Percentiles rank a stretch among this genome's conserved stretches.
phyloP scores from a whole-genome alignment of 2,797 vertebrate genomes.

The Notoglanidium macrostoma region DNA sequence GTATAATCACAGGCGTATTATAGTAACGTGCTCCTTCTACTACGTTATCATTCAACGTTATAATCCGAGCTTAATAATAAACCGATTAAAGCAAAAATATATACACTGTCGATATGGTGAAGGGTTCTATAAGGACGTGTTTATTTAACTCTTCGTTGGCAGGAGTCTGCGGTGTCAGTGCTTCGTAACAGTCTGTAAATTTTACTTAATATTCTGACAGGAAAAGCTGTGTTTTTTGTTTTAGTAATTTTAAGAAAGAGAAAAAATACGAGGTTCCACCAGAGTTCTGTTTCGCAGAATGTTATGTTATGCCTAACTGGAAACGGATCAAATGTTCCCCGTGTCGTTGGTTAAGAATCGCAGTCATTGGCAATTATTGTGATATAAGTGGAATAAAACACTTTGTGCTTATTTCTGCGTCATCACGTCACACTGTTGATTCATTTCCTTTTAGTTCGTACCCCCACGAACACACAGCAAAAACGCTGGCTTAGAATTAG shows the following conservation, averaged over 20 bases:
- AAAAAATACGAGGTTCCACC: no score
- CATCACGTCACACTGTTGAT: neutral
- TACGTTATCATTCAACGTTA: neutral
- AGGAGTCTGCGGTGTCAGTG: neutral
- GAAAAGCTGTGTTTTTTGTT: neutral
- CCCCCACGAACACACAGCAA: no score
- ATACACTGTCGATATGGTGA: neutral
- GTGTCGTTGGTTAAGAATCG: neutral
- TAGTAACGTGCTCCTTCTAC: neutral
- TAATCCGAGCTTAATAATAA: neutral
- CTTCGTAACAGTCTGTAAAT: neutral
- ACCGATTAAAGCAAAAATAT: neutral
- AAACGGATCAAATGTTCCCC: neutral
- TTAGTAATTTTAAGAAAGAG: neutral
- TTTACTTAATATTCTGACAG: neutral
- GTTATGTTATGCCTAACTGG: no score
- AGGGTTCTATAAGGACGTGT: neutral
- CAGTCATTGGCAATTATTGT: no score
- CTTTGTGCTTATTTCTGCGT: neutral
- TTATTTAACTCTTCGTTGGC: neutral
- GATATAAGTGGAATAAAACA: neutral
- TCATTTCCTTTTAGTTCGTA: neutral
- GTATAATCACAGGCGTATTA: neutral
- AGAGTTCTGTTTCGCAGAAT: neutral
- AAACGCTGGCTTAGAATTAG: neutral